These are phyloP conservation scores for Nymphicus hollandicus DNA, from an alignment of 2,113 vertebrate genomes.

Conservation along the genomic window DNA sequence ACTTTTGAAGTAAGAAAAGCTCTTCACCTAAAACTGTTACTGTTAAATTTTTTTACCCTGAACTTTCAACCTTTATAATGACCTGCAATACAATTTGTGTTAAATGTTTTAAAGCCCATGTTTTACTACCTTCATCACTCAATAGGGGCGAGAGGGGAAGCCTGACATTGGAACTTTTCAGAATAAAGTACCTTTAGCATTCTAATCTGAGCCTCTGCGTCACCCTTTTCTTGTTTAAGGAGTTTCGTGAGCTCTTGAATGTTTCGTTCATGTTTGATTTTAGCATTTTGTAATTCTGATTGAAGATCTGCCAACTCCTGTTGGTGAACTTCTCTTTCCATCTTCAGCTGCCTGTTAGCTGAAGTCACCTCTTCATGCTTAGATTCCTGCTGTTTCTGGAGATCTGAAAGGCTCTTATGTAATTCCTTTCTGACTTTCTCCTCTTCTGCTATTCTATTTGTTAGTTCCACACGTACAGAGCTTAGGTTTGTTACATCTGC, in stretches of 20 bases:
- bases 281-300: conserved; percentile 71
- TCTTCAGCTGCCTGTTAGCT: conserved; percentile 81
- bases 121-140: conserved; percentile 24
- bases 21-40: neutral
- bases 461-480: conserved; percentile 75
- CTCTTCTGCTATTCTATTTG: conserved; percentile 78
- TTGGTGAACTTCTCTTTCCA: conserved; percentile 85
- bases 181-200: conserved; percentile 79
- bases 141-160: neutral
- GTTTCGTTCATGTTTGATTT: conserved; percentile 77
- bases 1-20: neutral
- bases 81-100: neutral
- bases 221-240: conserved; percentile 80
- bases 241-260: conserved; percentile 76
- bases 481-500: conserved; percentile 78
- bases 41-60: neutral
- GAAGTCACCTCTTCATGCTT: conserved; percentile 76
- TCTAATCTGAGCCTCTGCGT: conserved; percentile 76
- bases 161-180: conserved; percentile 18
- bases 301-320: conserved; percentile 79
- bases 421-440: conserved; percentile 79
- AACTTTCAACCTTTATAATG: neutral
- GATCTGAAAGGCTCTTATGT: conserved; percentile 70
- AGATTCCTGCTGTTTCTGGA: conserved; percentile 72
- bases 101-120: conserved; percentile 15